Evolutionary conservation across 2,888 invertebrate genomes (phyloP), one percentile per base, ranked within the genome.

Genomic region (Drosophila planitibia): DNA sequence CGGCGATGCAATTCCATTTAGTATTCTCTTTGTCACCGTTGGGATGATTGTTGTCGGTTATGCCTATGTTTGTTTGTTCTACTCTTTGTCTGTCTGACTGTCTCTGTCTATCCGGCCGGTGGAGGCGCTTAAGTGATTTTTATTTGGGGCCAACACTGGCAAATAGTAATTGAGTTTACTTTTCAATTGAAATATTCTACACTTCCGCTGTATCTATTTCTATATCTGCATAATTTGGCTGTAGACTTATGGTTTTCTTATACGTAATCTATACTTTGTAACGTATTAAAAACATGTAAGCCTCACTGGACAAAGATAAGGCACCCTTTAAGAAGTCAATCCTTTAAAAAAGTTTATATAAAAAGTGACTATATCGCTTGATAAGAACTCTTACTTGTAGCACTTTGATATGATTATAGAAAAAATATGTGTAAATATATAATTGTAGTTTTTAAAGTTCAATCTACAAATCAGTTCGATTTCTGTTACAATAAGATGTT

Each of bases 41-140:
- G 57, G 54, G 28, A 22, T 7, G 10, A 25, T 30, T 60, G 30
- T 44, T 52, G 55, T 1, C 60, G 44, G n/a, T 73, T 73, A 66
- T 65, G 66, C 61, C 53, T 44, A 61, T 70, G 73, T 68, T 59
- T 78, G 63, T 69, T 73, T 78, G 47, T 63, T 57, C 39, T 39
- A 44, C 57, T 70, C 59, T 55, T 47, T 25, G 47, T 35, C 22
- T 22, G 25, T 6, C 9, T 19, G 19, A n/a, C 52, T 14, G 12
- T 6, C 53, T 3, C 33, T 12, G 7, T 53, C 22, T 22, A 28
- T 51, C 62, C 9, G 53, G 22, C 30, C 35, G 10, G 28, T 52
- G 33, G 41, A 30, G 55, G 22, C 35, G 51, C 79, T 74, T 80
- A 82, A 82, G 74, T 74, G 69, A 79, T 78, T 74, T 82, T 49